Evolutionary conservation across 2,113 vertebrate species (phyloP).

Genomic region (Hippopotamus amphibius): DNA sequence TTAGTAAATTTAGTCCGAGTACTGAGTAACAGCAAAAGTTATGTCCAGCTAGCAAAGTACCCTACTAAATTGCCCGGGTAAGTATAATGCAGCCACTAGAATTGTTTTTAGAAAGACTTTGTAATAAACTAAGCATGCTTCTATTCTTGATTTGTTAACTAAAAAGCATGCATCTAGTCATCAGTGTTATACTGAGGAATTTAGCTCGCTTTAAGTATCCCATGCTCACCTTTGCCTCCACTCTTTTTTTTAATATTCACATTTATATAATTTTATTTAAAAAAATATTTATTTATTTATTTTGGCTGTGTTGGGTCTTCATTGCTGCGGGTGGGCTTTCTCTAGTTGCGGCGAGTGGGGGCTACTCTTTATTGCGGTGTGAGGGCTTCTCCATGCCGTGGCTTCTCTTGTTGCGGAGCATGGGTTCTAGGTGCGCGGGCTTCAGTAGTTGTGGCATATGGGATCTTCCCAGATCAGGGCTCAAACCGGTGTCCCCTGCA

Average conservation of each 20-base stretch:
- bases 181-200: background rate
- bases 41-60: background rate
- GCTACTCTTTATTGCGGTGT: too few species aligned
- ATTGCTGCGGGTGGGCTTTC: too few species aligned
- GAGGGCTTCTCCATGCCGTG: too few species aligned
- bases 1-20: background rate
- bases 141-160: background rate
- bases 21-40: background rate
- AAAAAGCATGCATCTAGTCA: background rate
- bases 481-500: too few species aligned
- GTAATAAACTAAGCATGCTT: background rate
- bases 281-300: too few species aligned
- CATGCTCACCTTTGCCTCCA: background rate
- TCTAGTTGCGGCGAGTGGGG: too few species aligned
- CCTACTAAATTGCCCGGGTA: background rate
- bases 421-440: too few species aligned
- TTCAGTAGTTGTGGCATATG: too few species aligned
- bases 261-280: too few species aligned
- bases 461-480: too few species aligned
- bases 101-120: constrained; percentile 2
- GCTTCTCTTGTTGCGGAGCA: too few species aligned
- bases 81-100: background rate
- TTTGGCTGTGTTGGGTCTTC: too few species aligned
- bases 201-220: background rate
- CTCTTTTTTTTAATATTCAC: background rate